Evolutionary conservation across 2,797 vertebrate genomes (phyloP).

Genomic region (Phoeniculus purpureus): DNA sequence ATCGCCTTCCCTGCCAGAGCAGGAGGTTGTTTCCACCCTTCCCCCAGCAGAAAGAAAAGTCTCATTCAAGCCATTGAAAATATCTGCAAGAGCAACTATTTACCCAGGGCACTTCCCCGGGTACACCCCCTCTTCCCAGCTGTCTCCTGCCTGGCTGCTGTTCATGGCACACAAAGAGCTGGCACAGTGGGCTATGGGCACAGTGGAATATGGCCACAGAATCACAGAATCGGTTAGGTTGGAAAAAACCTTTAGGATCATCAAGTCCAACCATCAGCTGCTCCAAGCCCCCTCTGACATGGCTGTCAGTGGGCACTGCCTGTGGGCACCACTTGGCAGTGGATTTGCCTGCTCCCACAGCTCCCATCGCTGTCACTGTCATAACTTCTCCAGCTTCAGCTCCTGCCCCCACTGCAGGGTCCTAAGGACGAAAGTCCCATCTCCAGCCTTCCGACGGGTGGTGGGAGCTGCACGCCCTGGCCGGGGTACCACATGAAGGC

Average conservation of each 20-base stretch:
- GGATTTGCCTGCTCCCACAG: neutral
- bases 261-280: no score
- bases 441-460: neutral
- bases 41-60: slow-evolving; percentile 39
- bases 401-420: rapidly evolving
- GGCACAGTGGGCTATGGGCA: neutral
- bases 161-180: neutral
- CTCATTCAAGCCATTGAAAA: slow-evolving; percentile 4
- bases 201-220: neutral
- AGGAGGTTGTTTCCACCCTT: slow-evolving; percentile 17
- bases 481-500: rapidly evolving
- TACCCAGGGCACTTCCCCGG: slow-evolving; percentile 31
- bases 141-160: neutral
- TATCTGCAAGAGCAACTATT: slow-evolving; percentile 48
- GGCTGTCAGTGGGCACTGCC: no score
- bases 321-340: neutral
- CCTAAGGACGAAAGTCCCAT: rapidly evolving
- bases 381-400: neutral
- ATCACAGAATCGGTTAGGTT: no score
- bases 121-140: neutral
- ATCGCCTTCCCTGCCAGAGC: neutral
- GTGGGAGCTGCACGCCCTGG: rapidly evolving
- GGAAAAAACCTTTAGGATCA: no score
- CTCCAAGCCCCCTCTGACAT: no score
- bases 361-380: neutral